These are phyloP conservation scores for Xestobium rufovillosum DNA, from an alignment of 2,888 invertebrate genomes.

Conservation along the genomic window DNA sequence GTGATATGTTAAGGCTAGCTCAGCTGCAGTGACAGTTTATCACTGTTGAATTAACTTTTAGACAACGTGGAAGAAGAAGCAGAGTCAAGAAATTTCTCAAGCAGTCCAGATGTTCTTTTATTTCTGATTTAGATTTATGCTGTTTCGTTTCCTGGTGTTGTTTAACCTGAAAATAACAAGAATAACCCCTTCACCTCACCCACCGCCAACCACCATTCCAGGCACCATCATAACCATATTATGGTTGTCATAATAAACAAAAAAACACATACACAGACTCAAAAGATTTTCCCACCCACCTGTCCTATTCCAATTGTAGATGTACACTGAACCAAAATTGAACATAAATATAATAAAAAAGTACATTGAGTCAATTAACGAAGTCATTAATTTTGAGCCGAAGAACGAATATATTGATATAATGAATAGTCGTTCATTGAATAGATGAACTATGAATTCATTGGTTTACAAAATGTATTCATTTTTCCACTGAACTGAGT, in stretches of 20 bases:
- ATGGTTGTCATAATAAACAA: too few species aligned
- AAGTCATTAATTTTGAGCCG: too few species aligned
- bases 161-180: slow-evolving; percentile 15
- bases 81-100: slow-evolving; percentile 6
- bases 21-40: slow-evolving; percentile 14
- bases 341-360: too few species aligned
- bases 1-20: slow-evolving; percentile 27
- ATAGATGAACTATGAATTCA: too few species aligned
- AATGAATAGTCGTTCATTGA: too few species aligned
- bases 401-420: too few species aligned
- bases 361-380: too few species aligned
- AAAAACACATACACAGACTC: too few species aligned
- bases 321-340: too few species aligned
- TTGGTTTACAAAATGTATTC: too few species aligned
- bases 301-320: slow-evolving; percentile 13
- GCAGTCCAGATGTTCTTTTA: slow-evolving; percentile 11
- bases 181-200: slow-evolving; percentile 4
- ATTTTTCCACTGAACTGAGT: too few species aligned
- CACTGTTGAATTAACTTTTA: slow-evolving; percentile 5
- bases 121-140: slow-evolving; percentile 14
- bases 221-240: too few species aligned
- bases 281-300: slow-evolving; percentile 8
- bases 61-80: slow-evolving; percentile 9
- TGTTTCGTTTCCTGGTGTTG: slow-evolving; percentile 15
- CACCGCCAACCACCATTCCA: slow-evolving; percentile 9